phyloP scores from a whole-genome alignment of 2,888 invertebrate genomes.

The Philonicus albiceps region DNA sequence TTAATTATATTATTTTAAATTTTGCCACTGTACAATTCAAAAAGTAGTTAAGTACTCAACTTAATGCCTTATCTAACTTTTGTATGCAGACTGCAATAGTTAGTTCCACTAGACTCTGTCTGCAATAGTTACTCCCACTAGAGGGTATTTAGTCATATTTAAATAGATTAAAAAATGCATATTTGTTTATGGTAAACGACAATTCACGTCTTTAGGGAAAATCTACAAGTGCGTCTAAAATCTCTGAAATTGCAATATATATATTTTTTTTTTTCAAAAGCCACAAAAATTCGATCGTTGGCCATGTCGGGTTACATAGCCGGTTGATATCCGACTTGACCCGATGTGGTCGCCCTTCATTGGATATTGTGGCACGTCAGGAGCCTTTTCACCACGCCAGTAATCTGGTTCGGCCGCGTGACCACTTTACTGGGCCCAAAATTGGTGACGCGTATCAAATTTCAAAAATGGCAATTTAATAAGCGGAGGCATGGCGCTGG shows the following conservation, averaged over 20 bases:
- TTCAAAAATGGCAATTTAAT: constrained; percentile 42
- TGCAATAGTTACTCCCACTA: no score
- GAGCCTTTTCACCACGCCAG: constrained; percentile 18
- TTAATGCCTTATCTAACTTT: no score
- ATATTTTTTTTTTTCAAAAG: constrained; percentile 5
- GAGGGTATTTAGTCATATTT: no score
- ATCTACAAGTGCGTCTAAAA: constrained; percentile 5
- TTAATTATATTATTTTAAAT: no score
- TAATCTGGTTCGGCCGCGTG: constrained; percentile 38
- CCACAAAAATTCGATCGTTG: constrained; percentile 42
- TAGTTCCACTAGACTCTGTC: no score
- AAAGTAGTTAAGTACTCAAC: no score
- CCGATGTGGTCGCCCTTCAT: constrained; percentile 38
- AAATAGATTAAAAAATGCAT: not conserved
- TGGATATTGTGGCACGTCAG: constrained; percentile 4
- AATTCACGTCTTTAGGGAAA: not conserved
- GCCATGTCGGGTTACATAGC: constrained; percentile 33
- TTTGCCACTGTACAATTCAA: no score
- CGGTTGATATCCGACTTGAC: constrained; percentile 5
- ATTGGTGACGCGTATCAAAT: constrained; percentile 32
- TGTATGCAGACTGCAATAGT: no score
- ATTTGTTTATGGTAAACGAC: not conserved
- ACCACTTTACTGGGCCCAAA: constrained; percentile 36
- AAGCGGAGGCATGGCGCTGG: constrained; percentile 38
- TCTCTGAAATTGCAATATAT: not conserved